A percentile compares a stretch with the other conserved stretches of the same genome.
Conservation (phyloP, 2,113 vertebrate genomes). For the Megalops atlanticus region DNA sequence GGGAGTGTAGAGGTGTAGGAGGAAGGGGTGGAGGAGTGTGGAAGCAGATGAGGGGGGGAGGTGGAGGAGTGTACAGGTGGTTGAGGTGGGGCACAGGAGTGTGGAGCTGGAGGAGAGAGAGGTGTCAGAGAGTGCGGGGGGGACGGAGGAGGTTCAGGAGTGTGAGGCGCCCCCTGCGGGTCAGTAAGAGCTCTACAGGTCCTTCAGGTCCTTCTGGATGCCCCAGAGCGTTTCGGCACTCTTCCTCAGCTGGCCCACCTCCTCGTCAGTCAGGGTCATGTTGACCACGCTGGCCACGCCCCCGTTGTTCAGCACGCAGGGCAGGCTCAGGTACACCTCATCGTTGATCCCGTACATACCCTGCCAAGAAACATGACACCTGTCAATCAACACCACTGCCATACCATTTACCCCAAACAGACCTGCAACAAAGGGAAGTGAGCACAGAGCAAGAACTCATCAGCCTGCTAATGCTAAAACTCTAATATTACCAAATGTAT, state of each 20-base stretch:
- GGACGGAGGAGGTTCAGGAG: not conserved
- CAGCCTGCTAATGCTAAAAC: too few species aligned
- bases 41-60: too few species aligned
- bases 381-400: not conserved
- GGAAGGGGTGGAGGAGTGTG: not conserved
- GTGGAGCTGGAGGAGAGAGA: not conserved
- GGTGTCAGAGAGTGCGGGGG: not conserved
- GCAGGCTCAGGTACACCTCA: slow-evolving; percentile 93
- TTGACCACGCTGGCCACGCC: slow-evolving; percentile 88
- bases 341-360: slow-evolving; percentile 87
- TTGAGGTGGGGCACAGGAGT: not conserved
- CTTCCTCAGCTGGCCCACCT: slow-evolving; percentile 85
- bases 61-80: not conserved
- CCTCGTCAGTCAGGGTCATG: slow-evolving; percentile 85
- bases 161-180: not conserved
- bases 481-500: too few species aligned
- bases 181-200: slow-evolving; percentile 69
- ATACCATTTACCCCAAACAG: not conserved
- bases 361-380: slow-evolving; percentile 56
- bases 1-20: not conserved
- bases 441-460: too few species aligned
- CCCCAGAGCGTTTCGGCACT: slow-evolving; percentile 89
- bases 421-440: too few species aligned
- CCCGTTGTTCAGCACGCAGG: slow-evolving; percentile 79
- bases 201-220: slow-evolving; percentile 93